Base-by-base conservation (phyloP, 1,140 invertebrate genomes). In the Bombus difficillimus region DNA sequence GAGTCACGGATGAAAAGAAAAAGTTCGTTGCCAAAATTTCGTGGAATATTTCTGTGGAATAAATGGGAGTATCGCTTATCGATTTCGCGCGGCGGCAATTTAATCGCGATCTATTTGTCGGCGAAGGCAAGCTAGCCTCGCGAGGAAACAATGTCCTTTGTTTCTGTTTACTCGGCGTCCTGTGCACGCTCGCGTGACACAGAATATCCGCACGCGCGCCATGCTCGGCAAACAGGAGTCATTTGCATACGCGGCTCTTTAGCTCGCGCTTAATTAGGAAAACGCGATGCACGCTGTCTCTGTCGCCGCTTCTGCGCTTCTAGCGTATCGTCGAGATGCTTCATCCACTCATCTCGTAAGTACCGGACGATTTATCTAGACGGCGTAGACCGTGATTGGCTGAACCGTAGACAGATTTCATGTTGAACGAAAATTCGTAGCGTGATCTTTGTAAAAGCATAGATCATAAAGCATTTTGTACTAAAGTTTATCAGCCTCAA, bases 191-290 rank as follows among this genome's bases (percentile, higher is more conserved):
- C 22, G 47, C 37, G 68, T 22, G 25, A 25, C 66, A 39, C 57
- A 64, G 68, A 43, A 62, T 39, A 73, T 76, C 64, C 74, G 18
- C 85, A 73, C 73, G 80, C 34, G 34, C 57, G 73, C 77, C 79
- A 77, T 76, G 81, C 79, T 76, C 47, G 53, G 68, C 83, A 86
- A 91, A 90, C 88, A 87, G 47, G 75, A 82, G 78, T 91, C 91
- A 88, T 92, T 91, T 91, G 86, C 90, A 92, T 89, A 91, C 82
- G 73, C 85, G 81, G 53, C 73, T 81, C 83, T 86, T 85, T 88
- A 83, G 84, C 85, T 85, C 69, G 84, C 84, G 88, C 85, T 89
- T 91, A 92, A 92, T 92, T 90, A 92, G 87, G 69, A 86, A 84
- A 85, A 71, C 81, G 83, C 76, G 83, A 81, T 74, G 82, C 69